Conservation (phyloP, 2,113 vertebrate genomes). For the Plecotus auritus region DNA sequence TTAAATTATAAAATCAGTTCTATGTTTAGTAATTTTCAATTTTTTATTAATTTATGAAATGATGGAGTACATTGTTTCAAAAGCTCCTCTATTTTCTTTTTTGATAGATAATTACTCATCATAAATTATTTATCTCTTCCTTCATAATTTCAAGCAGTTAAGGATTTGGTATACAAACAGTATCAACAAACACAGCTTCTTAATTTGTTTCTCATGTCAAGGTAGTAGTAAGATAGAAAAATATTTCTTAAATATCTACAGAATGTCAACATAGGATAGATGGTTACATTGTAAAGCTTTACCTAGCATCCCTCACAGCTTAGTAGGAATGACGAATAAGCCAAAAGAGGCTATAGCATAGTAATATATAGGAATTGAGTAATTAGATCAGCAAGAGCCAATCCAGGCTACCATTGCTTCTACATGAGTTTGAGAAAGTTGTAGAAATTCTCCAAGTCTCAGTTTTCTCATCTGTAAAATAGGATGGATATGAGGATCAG, state of each 20-base stretch:
- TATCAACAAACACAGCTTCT: not conserved
- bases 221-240: not conserved
- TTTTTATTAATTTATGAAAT: constrained; percentile 30
- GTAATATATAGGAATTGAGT: not conserved
- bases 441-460: not conserved
- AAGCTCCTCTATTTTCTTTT: not conserved
- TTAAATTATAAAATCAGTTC: not conserved
- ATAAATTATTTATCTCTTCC: not conserved
- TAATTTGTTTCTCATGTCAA: constrained; percentile 24
- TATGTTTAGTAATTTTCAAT: not conserved
- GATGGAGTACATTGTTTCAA: not conserved
- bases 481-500: not conserved
- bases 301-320: not conserved
- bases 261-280: not conserved
- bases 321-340: not conserved
- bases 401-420: not conserved
- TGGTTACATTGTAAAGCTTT: not conserved
- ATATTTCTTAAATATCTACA: not conserved
- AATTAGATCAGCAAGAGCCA: not conserved
- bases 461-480: not conserved
- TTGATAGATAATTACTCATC: not conserved
- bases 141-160: not conserved
- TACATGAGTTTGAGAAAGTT: not conserved
- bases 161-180: not conserved
- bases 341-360: not conserved